Base-by-base conservation (phyloP, 2,888 invertebrate species). In the Cosmorhoe ocellata region DNA sequence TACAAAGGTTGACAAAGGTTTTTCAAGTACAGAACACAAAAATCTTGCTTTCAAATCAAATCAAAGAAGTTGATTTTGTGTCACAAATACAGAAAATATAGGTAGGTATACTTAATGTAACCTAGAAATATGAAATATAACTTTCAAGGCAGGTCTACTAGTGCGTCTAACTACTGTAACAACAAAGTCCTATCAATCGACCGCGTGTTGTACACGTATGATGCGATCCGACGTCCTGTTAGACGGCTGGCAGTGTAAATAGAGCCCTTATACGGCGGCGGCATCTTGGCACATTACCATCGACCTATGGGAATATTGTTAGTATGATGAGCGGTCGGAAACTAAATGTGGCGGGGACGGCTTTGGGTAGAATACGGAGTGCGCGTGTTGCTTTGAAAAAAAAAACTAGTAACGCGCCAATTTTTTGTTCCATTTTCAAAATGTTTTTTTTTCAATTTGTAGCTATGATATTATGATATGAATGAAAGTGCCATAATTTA, bases 251-350 rank as follows among this genome's bases (percentile, higher is more conserved):
- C 56, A 47, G 63, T 56, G 58, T 51, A 56, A 60, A 59, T 57
- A 43, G 52, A 42, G 44, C 38, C 56, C 56, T 38, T 56, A 30
- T 59, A 61, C 14, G 51, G 56, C 44, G 41, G 42, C 47, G 47
- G 40, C 34, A 36, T 48, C 30, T 32, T 27, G 12, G 18, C 41
- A 28, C 53, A 58, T 58, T 61, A 59, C 48, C 56, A 61, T 59
- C 54, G 40, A 39, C 54, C 62, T 66, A 58, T 66, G 69, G 69
- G 61, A 63, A 68, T 71, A 67, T 66, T 67, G 70, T 72, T 66
- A 66, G 61, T 58, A 64, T 70, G 69, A 71, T 69, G 69, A 59
- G 54, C 32, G 36, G 70, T 70, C 76, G 65, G 75, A 70, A 74
- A 72, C 74, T 76, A 40, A 47, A 46, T 43, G 44, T 38, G 43